A percentile compares a stretch with the other conserved stretches of the same genome.
These are phyloP conservation scores for Zenarchopterus dispar DNA, from an alignment of 2,797 vertebrate species.

Conservation along the genomic window DNA sequence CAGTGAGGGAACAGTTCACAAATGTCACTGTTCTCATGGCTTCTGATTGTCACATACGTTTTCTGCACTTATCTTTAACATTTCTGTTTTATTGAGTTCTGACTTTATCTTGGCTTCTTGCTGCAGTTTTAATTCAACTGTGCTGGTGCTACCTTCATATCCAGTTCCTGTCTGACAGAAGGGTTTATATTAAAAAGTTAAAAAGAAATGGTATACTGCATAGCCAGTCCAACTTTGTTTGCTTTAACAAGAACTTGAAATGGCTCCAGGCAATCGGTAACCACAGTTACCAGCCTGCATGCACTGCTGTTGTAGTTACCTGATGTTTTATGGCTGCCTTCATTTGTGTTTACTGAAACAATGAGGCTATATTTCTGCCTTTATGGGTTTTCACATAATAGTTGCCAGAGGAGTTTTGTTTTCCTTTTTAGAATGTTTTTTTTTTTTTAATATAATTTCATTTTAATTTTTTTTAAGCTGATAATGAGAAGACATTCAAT, in stretches of 20 bases:
- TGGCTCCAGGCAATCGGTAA: constrained; percentile 69
- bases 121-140: constrained; percentile 31
- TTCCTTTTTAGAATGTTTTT: constrained; percentile 56
- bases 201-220: constrained; percentile 52
- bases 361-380: constrained; percentile 71
- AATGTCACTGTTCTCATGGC: constrained; percentile 53
- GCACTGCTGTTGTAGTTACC: constrained; percentile 83
- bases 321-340: constrained; percentile 75
- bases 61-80: constrained; percentile 40
- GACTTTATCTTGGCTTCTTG: constrained; percentile 21
- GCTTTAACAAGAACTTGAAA: constrained; percentile 57
- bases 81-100: constrained; percentile 33
- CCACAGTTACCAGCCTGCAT: constrained; percentile 69
- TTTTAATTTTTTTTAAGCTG: neutral
- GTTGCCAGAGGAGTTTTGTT: constrained; percentile 70
- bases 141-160: constrained; percentile 43
- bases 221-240: constrained; percentile 58
- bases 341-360: constrained; percentile 81
- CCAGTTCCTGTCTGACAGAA: constrained; percentile 37
- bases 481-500: constrained; percentile 13
- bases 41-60: constrained; percentile 37
- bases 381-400: constrained; percentile 69
- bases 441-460: constrained; percentile 28
- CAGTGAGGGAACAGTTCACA: constrained; percentile 67
- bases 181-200: constrained; percentile 61